A percentile compares a stretch with the other conserved stretches of the same genome.
These are phyloP conservation scores for Gnathonemus echidnorhynchus DNA, from an alignment of 2,113 vertebrate genomes.

Conservation along the genomic window DNA sequence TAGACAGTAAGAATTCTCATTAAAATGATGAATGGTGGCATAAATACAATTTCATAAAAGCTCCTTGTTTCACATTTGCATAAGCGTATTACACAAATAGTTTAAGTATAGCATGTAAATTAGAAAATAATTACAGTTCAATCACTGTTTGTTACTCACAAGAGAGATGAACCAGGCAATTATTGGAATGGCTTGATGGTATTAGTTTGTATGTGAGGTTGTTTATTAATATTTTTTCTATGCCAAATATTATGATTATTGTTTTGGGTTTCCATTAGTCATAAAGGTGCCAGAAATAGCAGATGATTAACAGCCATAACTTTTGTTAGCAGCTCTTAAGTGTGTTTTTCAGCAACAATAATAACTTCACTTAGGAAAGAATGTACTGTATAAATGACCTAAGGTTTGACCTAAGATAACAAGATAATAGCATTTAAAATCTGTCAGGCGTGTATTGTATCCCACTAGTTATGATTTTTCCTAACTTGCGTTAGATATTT, in stretches of 20 bases:
- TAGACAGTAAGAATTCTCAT: background rate
- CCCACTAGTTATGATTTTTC: no score
- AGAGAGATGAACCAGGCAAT: background rate
- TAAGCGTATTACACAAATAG: background rate
- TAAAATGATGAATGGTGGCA: conserved; percentile 5
- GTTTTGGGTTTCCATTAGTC: background rate
- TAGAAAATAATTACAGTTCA: conserved; percentile 11
- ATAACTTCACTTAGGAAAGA: background rate
- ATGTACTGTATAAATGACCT: background rate
- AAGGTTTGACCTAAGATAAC: background rate
- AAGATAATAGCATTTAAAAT: background rate
- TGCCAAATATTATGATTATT: background rate
- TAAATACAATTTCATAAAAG: conserved; percentile 13
- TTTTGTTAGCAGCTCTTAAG: background rate
- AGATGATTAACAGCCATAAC: background rate
- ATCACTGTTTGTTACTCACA: background rate
- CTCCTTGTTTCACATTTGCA: background rate
- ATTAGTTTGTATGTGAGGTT: background rate
- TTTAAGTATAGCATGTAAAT: background rate
- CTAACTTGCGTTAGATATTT: background rate
- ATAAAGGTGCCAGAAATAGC: background rate
- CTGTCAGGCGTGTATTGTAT: background rate
- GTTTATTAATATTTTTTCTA: background rate
- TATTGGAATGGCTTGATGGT: background rate
- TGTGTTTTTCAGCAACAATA: background rate